phyloP scores from a whole-genome alignment of 2,113 vertebrate species.

The Donacobius atricapilla region DNA sequence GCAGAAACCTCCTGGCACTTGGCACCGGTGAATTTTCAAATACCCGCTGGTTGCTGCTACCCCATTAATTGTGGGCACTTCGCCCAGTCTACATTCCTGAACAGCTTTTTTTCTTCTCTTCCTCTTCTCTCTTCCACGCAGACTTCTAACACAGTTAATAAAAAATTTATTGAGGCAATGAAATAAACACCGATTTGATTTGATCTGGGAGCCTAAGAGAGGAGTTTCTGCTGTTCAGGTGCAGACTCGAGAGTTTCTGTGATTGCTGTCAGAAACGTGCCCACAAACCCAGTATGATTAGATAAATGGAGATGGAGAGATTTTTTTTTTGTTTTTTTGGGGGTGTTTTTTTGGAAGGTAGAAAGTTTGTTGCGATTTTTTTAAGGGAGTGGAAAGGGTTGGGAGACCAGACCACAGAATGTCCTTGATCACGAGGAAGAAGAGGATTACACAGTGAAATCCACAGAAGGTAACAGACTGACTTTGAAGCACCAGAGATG shows the following conservation, averaged over 20 bases:
- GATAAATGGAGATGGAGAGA: neutral
- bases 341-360: neutral
- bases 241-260: neutral
- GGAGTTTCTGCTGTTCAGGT: constrained; percentile 27
- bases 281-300: neutral
- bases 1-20: constrained; percentile 67
- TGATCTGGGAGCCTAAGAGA: constrained; percentile 29
- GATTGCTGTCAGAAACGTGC: neutral
- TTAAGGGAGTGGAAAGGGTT: neutral
- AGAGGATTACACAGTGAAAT: neutral
- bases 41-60: constrained; percentile 55
- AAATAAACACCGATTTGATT: constrained; percentile 59
- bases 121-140: neutral
- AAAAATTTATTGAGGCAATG: constrained; percentile 58
- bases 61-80: constrained; percentile 66
- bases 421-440: neutral
- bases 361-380: neutral
- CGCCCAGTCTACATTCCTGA: constrained; percentile 64
- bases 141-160: constrained; percentile 52
- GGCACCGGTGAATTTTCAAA: constrained; percentile 63
- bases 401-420: neutral
- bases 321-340: neutral
- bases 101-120: constrained; percentile 13
- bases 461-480: neutral
- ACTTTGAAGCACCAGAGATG: neutral